Evolutionary conservation across 2,113 vertebrate genomes (phyloP).

Genomic region (Zosterops pallidus): DNA sequence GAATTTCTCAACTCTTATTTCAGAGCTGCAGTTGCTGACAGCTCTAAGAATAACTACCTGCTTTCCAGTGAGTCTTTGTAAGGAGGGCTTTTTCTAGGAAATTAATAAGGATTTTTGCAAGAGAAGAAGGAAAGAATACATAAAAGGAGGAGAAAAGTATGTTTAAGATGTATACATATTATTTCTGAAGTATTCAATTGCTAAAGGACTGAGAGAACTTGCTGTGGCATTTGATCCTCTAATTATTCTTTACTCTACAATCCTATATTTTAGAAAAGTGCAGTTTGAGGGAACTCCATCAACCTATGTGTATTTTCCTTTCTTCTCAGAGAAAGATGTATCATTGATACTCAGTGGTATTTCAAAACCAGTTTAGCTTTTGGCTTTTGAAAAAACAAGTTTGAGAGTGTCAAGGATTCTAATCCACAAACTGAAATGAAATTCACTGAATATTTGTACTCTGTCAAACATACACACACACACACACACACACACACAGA

Average conservation of each 20-base stretch:
- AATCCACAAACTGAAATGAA: background rate
- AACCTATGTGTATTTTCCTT: conserved; percentile 35
- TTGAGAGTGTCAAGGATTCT: background rate
- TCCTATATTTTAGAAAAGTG: conserved; percentile 22
- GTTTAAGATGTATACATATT: conserved; percentile 13
- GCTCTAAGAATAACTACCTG: conserved; percentile 36
- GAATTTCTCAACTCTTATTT: conserved; percentile 10
- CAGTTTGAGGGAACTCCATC: conserved; percentile 35
- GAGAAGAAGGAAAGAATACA: conserved; percentile 37
- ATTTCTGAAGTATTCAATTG: conserved; percentile 61
- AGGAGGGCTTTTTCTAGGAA: conserved; percentile 34
- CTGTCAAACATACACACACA: background rate
- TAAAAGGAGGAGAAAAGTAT: conserved; percentile 10
- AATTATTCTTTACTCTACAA: conserved; percentile 7
- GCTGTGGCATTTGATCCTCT: conserved; percentile 62
- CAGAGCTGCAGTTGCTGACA: conserved; percentile 17
- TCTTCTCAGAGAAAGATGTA: conserved; percentile 5
- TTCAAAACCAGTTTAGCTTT: conserved; percentile 25
- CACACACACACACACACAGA: background rate
- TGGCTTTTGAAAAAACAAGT: conserved; percentile 43
- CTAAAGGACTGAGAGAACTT: conserved; percentile 52
- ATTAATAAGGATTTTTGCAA: conserved; percentile 20
- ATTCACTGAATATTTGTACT: background rate
- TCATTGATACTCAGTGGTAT: background rate
- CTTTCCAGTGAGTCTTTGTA: conserved; percentile 19